These are phyloP conservation scores for Heliothis peltigera DNA, from an alignment of 2,888 invertebrate species.

Conservation along the genomic window DNA sequence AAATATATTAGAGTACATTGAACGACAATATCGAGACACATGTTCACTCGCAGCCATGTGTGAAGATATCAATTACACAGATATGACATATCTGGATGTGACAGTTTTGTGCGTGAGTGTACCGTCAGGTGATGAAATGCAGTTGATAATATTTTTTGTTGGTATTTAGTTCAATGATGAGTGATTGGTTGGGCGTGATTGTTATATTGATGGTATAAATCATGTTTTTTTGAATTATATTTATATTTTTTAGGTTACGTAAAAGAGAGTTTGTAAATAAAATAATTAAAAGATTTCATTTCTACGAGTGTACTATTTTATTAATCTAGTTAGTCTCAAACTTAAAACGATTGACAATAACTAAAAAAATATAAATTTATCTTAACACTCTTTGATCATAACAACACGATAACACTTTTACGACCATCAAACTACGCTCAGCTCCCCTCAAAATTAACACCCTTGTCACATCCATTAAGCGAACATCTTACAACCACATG, in stretches of 20 bases:
- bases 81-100: constrained; percentile 55
- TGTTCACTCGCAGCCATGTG: constrained; percentile 41
- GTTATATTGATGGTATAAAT: no score
- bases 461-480: constrained; percentile 69
- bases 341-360: constrained; percentile 14
- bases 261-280: background rate
- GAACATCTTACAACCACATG: constrained; percentile 73
- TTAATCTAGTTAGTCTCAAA: no score
- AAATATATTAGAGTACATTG: constrained; percentile 32
- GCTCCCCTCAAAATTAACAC: constrained; percentile 38
- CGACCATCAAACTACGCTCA: constrained; percentile 27
- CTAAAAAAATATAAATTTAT: constrained; percentile 19
- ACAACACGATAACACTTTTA: constrained; percentile 33
- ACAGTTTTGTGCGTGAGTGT: constrained; percentile 40
- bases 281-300: background rate
- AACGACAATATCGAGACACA: constrained; percentile 39
- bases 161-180: background rate
- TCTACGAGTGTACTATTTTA: no score
- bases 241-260: no score
- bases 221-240: no score
- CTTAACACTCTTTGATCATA: constrained; percentile 45
- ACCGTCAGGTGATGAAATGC: constrained; percentile 26
- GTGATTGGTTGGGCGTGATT: background rate
- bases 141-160: constrained; percentile 8
- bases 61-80: constrained; percentile 42